Base-by-base conservation (phyloP, 2,113 vertebrate species). In the Ibidorhyncha struthersii region DNA sequence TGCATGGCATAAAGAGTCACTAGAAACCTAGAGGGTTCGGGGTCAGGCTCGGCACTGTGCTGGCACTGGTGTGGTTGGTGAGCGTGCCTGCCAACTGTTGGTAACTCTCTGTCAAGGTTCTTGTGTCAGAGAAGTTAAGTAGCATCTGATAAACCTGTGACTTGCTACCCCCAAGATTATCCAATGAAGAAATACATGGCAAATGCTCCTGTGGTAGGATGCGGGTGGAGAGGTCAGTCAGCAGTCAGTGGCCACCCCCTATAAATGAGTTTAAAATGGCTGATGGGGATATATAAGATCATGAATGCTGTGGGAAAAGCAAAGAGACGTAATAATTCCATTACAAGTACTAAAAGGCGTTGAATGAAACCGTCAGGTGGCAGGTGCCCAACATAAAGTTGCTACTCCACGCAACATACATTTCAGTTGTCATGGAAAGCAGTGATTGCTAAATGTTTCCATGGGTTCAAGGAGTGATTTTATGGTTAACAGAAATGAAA, bases 41-140 rank as follows among this genome's bases (percentile, higher is more conserved):
- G 45, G 12, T 69, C 40, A 38, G 40, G 29, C 34, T 77, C 2
- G 13, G 82, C 36, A 11, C 59, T 47, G 63, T 3, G 4, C 27
- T 38, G 34, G 34, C 29, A 14, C 27, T 71, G 36, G 10, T 67
- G 32, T 26, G 50, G 27, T 43, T 82, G 36, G 49, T 26, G 19
- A 59, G 16, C 1, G 0, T 71, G 26, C 16, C 14, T 71, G 80
- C 41, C 61, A 36, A 4, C 43, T 2, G 1, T 36, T 1, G 4
- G n/a, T 23, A 43, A 8, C 25, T 55, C 53, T 70, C 29, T 40
- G n/a, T 14, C 3, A 1, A 36, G 26, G 22, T 61, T 81, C 36
- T 61, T 61, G 58, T 67, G 43, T 43, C 76, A 76, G 61, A 86
- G 45, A 34, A 40, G 12, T 58, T 72, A 19, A 1, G 2, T 25